Conservation (phyloP, 2,888 invertebrate species). For the Neoitamus cyanurus region DNA sequence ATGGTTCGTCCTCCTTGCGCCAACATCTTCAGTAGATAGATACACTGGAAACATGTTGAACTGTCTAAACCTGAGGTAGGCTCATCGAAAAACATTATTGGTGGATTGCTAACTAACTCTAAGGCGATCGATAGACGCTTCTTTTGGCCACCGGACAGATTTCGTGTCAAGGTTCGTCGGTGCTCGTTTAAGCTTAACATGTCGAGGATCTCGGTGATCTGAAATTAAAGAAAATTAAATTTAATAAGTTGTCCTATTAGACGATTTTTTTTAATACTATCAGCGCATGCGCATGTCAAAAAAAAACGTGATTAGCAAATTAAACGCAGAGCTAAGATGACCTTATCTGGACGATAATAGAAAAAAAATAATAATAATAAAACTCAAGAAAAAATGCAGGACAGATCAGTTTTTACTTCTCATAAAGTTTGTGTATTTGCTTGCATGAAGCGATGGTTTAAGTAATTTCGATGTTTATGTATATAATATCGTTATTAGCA, state of each 20-base stretch:
- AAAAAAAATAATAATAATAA: no score
- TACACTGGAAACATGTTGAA: conserved; percentile 94
- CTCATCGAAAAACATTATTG: conserved; percentile 98
- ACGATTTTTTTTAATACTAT: not conserved
- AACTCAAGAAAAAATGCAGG: no score
- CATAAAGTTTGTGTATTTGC: no score
- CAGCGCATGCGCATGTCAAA: no score
- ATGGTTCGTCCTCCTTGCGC: conserved; percentile 93
- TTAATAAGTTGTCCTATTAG: not conserved
- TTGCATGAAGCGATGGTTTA: no score
- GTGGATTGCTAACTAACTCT: conserved; percentile 95
- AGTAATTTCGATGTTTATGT: no score
- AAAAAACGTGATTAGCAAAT: no score
- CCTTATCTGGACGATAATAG: no score
- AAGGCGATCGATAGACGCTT: conserved; percentile 94
- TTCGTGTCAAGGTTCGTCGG: conserved; percentile 88
- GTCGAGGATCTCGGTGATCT: conserved; percentile 93
- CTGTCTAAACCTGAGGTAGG: conserved; percentile 97
- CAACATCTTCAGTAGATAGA: conserved; percentile 86
- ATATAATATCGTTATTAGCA: no score
- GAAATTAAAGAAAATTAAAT: conserved; percentile 56
- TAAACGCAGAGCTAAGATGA: no score
- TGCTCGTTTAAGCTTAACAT: conserved; percentile 89
- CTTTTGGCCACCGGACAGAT: conserved; percentile 94
- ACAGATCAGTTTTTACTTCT: no score